Evolutionary conservation across 2,797 vertebrate species (phyloP), one percentile per base, ranked within the genome.

Genomic region (Heliangelus exortis): DNA sequence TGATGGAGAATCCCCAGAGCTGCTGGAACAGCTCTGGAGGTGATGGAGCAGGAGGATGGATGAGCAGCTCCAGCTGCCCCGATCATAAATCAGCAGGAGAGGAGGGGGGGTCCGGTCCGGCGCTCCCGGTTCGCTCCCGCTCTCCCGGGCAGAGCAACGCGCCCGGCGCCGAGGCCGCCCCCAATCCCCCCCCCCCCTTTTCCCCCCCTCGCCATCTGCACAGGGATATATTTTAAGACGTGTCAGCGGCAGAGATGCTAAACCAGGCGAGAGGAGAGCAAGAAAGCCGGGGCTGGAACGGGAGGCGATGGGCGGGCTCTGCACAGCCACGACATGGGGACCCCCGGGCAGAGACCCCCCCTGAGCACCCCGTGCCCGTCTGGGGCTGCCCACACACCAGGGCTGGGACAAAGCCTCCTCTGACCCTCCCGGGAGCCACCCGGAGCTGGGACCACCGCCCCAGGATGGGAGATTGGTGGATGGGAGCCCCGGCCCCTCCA

Each of bases 121-220:
- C 68, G 76, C 73, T 47, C 43, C 33, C 28, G 82, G 57, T 41
- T 89, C 58, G 22, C 69, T 57, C 15, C 69, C 0, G 74, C 65
- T 28, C 14, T 15, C 17, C 6, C 10, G 6, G 26, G 73, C 84
- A 3, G 48, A 51, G 93, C 22, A 11, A 33, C 78, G 85, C 53
- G 28, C 87, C 84, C 68, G 51, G 79, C 17, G 15, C 45, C 45
- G 45, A 16, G 16, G 19, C 45, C 45, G 45, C 45, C 45, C 43
- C 43, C 43, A 15, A 18, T n/a, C n/a, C n/a, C 47, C 47, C 57
- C 87, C 84, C 66, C 81, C 41, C 91, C 75, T 86, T 41, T 23
- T 53, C 89, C 77, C 66, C 81, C 50, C 92, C 67, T 83, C 41
- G 1, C 93, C 95, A 95, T 92, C 95, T 96, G 89, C 87, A 89